phyloP scores from a whole-genome alignment of 1,140 invertebrate genomes.

The Drosophila nigrodunni region DNA sequence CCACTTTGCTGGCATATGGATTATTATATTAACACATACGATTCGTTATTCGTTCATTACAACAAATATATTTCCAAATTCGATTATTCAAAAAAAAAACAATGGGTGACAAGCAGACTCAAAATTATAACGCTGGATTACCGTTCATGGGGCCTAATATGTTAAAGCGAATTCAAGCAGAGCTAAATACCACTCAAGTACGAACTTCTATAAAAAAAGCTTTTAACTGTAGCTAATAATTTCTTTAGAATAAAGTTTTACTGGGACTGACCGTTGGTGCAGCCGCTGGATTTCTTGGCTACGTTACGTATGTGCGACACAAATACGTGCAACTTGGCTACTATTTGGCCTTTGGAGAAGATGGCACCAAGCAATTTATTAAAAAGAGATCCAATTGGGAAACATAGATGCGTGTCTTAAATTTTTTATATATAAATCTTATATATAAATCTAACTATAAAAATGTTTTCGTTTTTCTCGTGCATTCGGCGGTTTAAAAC shows the following conservation, averaged over 20 bases:
- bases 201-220: not conserved
- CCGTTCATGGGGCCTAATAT: not conserved
- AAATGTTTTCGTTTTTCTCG: no score
- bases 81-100: not conserved
- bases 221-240: not conserved
- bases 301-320: slow-evolving; percentile 91
- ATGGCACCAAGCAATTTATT: slow-evolving; percentile 89
- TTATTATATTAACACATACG: not conserved
- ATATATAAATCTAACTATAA: no score
- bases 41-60: not conserved
- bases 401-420: slow-evolving; percentile 6
- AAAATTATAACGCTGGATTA: not conserved
- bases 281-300: slow-evolving; percentile 89
- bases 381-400: slow-evolving; percentile 92
- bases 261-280: slow-evolving; percentile 87
- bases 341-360: slow-evolving; percentile 89
- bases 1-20: not conserved
- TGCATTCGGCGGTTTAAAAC: no score
- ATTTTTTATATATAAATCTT: no score
- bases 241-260: slow-evolving; percentile 31
- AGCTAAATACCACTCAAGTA: slow-evolving; percentile 36
- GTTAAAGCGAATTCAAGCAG: slow-evolving; percentile 28
- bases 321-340: slow-evolving; percentile 91
- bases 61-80: slow-evolving; percentile 2
- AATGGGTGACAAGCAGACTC: slow-evolving; percentile 24